Base-by-base conservation (phyloP, 1,140 invertebrate genomes). In the Cydia amplana region DNA sequence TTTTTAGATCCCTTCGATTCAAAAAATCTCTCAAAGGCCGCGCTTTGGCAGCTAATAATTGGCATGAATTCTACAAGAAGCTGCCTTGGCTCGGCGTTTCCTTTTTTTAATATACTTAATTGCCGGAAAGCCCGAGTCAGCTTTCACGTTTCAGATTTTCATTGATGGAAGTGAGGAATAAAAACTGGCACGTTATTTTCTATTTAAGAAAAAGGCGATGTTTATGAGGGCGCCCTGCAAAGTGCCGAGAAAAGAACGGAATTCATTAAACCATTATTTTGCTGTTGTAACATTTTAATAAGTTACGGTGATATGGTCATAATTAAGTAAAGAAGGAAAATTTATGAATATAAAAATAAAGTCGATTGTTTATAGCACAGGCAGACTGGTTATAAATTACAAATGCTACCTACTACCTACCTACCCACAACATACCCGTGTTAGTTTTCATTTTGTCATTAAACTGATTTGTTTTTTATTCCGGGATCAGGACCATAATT, bases 41-140 rank as follows among this genome's bases (percentile, higher is more conserved):
- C 20, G 10, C 3, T 4, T 14, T 28, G 60, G 23, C 3, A 23
- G 64, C 16, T 40, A 70, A 70, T 70, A 70, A 70, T 70, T 70
- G 65, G 32, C 4, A 18, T 36, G 65, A 70, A 28, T 20, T 36
- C 16, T 70, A 40, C 23, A 70, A 43, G 65, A 20, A 5, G 10
- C 32, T n/a, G 32, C 65, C 32, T 70, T 70, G 6, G 32, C 65
- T 18, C 32, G 28, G 16, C 36, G 65, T 70, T 40, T 67, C 18
- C 64, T 23, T 64, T 64, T 67, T 32, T 40, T 10, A 18, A 70
- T 70, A 40, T 70, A 70, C 43, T 70, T 40, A 70, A 70, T 70
- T 40, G 65, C n/a, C 65, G 28, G 43, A 40, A 25, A 70, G 65
- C 32, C 65, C 2, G 65, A 36, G 65, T 70, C 65, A 70, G 32